Conservation (phyloP, 1,140 invertebrate species). For the Zeugodacus cucurbitae region DNA sequence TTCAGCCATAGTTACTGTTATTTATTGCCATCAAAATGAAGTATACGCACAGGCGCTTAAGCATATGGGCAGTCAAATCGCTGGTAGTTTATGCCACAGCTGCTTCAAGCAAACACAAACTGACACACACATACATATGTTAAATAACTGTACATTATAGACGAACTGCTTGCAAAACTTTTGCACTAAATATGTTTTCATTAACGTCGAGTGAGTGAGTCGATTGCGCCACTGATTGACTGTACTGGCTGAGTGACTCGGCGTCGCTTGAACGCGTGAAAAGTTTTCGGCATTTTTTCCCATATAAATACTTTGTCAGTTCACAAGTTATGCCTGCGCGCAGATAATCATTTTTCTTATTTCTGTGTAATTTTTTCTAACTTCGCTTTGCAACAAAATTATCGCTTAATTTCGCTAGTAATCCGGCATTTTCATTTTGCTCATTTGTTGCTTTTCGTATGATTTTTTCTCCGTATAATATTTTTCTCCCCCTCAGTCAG, state of each 20-base stretch:
- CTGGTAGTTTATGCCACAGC: background rate
- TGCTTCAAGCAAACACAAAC: background rate
- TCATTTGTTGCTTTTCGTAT: background rate
- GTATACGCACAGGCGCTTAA: conserved; percentile 20
- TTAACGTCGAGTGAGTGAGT: conserved; percentile 2
- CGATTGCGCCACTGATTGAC: background rate
- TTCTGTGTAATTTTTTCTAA: background rate
- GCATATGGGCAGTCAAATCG: background rate
- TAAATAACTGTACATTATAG: background rate
- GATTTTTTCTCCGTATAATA: background rate
- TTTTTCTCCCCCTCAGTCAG: background rate
- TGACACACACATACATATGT: background rate
- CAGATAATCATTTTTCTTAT: background rate
- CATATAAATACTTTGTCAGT: background rate
- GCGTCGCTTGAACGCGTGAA: background rate
- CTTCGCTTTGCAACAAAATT: background rate
- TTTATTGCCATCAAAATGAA: conserved; percentile 35
- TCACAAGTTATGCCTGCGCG: background rate
- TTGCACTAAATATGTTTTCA: conserved; percentile 29
- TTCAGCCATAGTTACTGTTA: conserved; percentile 21
- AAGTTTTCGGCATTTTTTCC: background rate
- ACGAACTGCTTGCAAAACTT: background rate
- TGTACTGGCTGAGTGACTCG: background rate
- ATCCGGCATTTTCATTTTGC: conserved; percentile 16
- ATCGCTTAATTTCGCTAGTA: conserved; percentile 4